Evolutionary conservation across 2,113 vertebrate species (phyloP), one percentile per base, ranked within the genome.

Genomic region (Stigmatopora nigra): DNA sequence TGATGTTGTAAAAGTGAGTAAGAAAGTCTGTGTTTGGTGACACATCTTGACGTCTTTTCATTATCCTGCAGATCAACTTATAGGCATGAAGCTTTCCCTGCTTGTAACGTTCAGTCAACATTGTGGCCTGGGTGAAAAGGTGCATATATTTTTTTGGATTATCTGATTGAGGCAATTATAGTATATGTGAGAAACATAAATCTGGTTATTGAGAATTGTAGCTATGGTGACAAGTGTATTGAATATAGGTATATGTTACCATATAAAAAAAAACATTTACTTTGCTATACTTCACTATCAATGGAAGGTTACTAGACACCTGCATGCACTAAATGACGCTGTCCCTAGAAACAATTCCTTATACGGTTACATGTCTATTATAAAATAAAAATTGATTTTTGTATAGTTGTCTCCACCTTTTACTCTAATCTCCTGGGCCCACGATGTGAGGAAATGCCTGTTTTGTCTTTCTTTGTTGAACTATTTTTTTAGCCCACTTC

Each of bases 1-100:
- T 98, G 87, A 98, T 98, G 87, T 96, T 97, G 89, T 96, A 99
- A 86, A 99, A 98, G 90, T 99, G 97, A 62, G 93, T 98, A 77
- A 98, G 91, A 88, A 98, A 98, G 88, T 99, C 97, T 12, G 91
- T 90, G 84, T 98, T 98, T 67, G 96, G 96, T 63, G 95, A 98
- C 78, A 98, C 95, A 61, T 99, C 96, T 89, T 99, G 97, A 72
- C 96, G 92, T 84, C 96, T 91, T 82, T 98, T 98, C 96, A 99
- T 99, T 84, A 98, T 99, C 83, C 96, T 96, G 86, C 97, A 99
- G 87, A 99, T 98, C 57, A 99, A 90, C 72, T 98, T 99, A 84
- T 99, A 98, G 77, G 97, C 96, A 61, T 98, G 97, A 61, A 99
- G 92, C 79, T 99, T 98, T 56, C 97, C 97, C 88, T 98, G 96